Evolutionary conservation across 2,888 invertebrate genomes (phyloP).

Genomic region (Caenorhabditis sp.): DNA sequence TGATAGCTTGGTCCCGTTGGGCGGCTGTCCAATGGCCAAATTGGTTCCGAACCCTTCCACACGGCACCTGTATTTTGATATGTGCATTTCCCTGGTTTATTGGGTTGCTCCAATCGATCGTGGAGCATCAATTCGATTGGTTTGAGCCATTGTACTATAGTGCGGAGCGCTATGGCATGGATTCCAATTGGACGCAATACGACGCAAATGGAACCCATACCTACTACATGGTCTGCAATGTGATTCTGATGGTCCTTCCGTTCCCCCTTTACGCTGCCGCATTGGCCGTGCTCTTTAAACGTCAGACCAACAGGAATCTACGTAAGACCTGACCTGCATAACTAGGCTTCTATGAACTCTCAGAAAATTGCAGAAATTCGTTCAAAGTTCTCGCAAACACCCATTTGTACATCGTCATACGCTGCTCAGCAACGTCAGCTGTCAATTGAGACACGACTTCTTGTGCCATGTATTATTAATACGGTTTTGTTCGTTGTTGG

Average conservation of each 20-base stretch:
- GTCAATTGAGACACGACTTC: constrained; percentile 57
- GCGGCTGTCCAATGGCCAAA: constrained; percentile 62
- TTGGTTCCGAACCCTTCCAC: constrained; percentile 55
- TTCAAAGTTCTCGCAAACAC: constrained; percentile 42
- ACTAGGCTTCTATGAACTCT: not conserved
- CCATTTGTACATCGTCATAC: constrained; percentile 42
- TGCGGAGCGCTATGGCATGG: constrained; percentile 55
- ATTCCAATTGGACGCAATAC: constrained; percentile 52
- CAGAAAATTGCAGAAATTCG: constrained; percentile 40
- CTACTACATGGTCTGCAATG: constrained; percentile 60
- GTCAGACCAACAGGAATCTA: constrained; percentile 43
- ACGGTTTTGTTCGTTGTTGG: constrained; percentile 60
- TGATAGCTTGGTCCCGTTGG: constrained; percentile 59
- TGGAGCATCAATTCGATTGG: constrained; percentile 63
- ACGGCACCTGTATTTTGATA: constrained; percentile 50
- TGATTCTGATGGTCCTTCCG: constrained; percentile 57
- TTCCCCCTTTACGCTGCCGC: constrained; percentile 60
- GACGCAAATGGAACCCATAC: constrained; percentile 48
- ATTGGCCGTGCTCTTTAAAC: constrained; percentile 42
- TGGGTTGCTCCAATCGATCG: constrained; percentile 52
- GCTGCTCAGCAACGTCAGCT: constrained; percentile 54
- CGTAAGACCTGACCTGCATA: constrained; percentile 14
- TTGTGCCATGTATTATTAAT: constrained; percentile 60
- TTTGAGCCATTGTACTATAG: constrained; percentile 60
- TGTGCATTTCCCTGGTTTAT: constrained; percentile 60